A percentile compares a stretch with the other conserved stretches of the same genome.
phyloP scores from a whole-genome alignment of 2,113 vertebrate species.

The Cavia porcellus region DNA sequence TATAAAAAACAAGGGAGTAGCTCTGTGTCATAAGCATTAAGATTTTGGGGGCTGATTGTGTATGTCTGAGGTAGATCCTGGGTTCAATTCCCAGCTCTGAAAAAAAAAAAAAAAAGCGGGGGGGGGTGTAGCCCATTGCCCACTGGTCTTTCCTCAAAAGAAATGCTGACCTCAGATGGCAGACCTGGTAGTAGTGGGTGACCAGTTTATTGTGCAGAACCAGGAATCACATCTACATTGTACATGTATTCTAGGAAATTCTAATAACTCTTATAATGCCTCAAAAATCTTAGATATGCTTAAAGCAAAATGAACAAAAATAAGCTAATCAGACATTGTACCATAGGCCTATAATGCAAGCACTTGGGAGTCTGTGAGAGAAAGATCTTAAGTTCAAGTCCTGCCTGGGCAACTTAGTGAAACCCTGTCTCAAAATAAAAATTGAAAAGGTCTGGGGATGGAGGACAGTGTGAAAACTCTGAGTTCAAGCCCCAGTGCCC shows the following conservation, averaged over 20 bases:
- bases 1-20: not conserved
- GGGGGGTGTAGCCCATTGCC: not conserved
- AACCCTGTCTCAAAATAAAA: not conserved
- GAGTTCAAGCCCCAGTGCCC: not conserved
- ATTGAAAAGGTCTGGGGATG: not conserved
- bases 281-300: slow-evolving; percentile 19
- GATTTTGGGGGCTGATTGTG: not conserved
- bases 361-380: not conserved
- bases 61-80: not conserved
- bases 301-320: not conserved
- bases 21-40: not conserved
- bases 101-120: not conserved
- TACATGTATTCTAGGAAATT: not conserved
- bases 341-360: not conserved
- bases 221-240: slow-evolving; percentile 22
- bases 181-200: not conserved
- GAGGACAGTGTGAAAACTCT: not conserved
- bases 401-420: not conserved
- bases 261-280: not conserved
- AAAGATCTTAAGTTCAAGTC: not conserved
- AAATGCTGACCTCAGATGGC: not conserved
- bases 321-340: not conserved
- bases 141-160: not conserved
- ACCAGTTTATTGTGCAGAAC: not conserved
- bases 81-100: not conserved